phyloP scores from a whole-genome alignment of 2,797 vertebrate genomes.

The Hoplostethus mediterraneus region DNA sequence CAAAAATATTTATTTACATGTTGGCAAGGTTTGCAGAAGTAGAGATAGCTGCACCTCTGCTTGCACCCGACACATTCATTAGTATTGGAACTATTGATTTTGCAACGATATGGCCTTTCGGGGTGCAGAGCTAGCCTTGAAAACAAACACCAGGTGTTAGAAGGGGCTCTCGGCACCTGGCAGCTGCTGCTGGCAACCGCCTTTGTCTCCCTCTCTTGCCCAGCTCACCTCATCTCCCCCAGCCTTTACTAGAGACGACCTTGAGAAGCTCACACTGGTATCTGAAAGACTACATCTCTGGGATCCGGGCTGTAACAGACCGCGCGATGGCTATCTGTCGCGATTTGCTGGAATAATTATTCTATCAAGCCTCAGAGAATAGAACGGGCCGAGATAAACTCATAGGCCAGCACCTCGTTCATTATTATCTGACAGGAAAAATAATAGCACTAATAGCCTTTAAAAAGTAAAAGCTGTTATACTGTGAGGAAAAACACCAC shows the following conservation, averaged over 20 bases:
- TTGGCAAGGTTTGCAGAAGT: too few species aligned
- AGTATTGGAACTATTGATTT: constrained; percentile 42
- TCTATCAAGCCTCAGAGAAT: constrained; percentile 12
- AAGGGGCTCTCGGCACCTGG: constrained; percentile 30
- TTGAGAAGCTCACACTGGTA: constrained; percentile 25
- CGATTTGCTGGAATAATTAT: not conserved
- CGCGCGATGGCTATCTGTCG: not conserved
- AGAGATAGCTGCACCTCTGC: not conserved
- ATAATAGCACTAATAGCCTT: constrained; percentile 8
- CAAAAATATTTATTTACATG: too few species aligned
- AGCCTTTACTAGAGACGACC: constrained; percentile 35
- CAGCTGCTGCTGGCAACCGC: constrained; percentile 40
- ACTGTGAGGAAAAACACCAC: constrained; percentile 40
- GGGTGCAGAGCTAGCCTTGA: constrained; percentile 46
- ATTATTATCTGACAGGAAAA: constrained; percentile 11
- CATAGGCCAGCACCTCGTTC: constrained; percentile 25
- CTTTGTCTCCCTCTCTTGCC: constrained; percentile 33
- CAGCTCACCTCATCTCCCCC: constrained; percentile 28
- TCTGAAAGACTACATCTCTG: constrained; percentile 30
- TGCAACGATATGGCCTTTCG: constrained; percentile 7
- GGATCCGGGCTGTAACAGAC: not conserved
- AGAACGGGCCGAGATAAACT: not conserved
- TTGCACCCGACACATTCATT: constrained; percentile 11
- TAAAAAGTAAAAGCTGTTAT: constrained; percentile 8
- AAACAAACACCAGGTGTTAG: constrained; percentile 55